Base-by-base conservation (phyloP, 2,888 invertebrate genomes). In the Tethea ocularis region DNA sequence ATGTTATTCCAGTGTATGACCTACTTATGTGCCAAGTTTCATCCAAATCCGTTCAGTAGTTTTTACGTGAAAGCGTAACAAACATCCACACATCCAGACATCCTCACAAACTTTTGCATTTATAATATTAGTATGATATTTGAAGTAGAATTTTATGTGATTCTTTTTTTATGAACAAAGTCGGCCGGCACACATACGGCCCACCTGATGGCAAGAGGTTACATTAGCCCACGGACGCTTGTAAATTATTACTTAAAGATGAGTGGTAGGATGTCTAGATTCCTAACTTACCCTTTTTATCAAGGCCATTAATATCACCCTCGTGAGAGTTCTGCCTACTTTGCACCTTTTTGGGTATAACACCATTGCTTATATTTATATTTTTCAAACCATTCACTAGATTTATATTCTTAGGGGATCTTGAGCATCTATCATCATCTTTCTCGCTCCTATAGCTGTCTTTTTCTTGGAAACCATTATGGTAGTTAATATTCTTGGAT, bases 351-450 rank as follows among this genome's bases (percentile, higher is more conserved):
- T 89, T 92, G 57, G 87, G 84, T 67, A 88, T 80, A 46, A 90
- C 88, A 11, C 90, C 89, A 77, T 92, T 92, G 69, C 80, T 90
- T 59, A 89, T 78, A 78, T 91, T 91, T 67, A 91, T 86, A 78
- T 89, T 92, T 68, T 89, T 91, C 63, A 91, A 63, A 52, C 93
- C 92, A 76, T 92, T 92, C 51, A 82, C 79, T 57, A 93, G 74
- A 79, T 92, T 92, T 24, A 90, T 88, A 72, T 91, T 91, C 74
- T 89, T 91, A 11, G 91, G 91, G 11, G 90, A 90, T 41, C 89
- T 71, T 38, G 83, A 82, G 70, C 72, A 77, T 71, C 78, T 69
- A 11, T 83, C 82, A 57, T 84, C 83, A 26, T 83, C 79, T 56
- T 81, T 82, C n/a, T 87, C 84, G 59, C 64, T 78, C 55, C 75